phyloP scores from a whole-genome alignment of 1,140 invertebrate genomes.

The Fopius arisanus region DNA sequence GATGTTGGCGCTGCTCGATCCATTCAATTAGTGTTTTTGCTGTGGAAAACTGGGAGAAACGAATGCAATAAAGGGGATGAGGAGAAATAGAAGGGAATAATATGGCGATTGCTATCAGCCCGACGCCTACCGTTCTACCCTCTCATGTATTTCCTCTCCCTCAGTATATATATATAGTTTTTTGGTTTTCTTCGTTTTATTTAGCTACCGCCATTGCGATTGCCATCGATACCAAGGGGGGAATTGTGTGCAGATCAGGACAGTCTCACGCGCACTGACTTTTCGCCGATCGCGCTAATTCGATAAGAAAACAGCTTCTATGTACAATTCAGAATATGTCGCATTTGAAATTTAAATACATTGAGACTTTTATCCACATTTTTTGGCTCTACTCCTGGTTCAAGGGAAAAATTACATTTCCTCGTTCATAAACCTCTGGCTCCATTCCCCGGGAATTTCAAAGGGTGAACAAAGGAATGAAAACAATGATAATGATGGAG shows the following conservation, averaged over 20 bases:
- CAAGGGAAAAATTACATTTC: not conserved
- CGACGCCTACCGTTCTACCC: not conserved
- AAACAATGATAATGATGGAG: not conserved
- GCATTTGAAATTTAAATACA: slow-evolving; percentile 4
- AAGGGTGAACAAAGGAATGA: not conserved
- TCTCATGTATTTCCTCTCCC: not conserved
- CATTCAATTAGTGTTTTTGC: no score
- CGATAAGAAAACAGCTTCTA: slow-evolving; percentile 19
- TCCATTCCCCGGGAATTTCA: not conserved
- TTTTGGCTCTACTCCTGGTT: not conserved
- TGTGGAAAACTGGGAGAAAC: no score
- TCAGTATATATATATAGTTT: not conserved
- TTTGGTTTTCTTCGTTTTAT: slow-evolving; percentile 2
- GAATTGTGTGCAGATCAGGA: slow-evolving; percentile 32
- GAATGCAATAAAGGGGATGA: no score
- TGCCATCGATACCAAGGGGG: not conserved
- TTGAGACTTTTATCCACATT: not conserved
- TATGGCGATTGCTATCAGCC: not conserved
- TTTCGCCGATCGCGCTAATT: slow-evolving; percentile 27
- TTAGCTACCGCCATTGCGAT: not conserved
- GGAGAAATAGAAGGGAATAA: not conserved
- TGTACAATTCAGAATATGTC: slow-evolving; percentile 9
- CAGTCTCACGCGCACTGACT: slow-evolving; percentile 25
- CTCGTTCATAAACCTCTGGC: not conserved
- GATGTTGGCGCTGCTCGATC: no score